Percentiles rank a stretch among this genome's conserved stretches.
phyloP scores from a whole-genome alignment of 2,888 invertebrate species.

The Craniophora ligustri region DNA sequence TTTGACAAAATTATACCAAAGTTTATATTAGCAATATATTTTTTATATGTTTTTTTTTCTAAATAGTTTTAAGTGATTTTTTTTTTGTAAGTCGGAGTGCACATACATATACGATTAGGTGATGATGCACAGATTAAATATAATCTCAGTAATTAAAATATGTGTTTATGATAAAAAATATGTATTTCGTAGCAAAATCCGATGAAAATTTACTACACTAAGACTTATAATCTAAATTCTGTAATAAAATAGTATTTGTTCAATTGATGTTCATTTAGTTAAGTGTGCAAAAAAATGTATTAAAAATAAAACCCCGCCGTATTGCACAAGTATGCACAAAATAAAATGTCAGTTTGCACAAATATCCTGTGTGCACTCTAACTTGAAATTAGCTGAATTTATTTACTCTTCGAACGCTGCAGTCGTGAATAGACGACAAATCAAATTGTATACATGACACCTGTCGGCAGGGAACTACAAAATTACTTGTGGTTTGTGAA shows the following conservation, averaged over 20 bases:
- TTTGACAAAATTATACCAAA: slow-evolving; percentile 40
- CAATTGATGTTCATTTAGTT: background rate
- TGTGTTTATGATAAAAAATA: background rate
- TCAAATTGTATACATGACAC: too few relatives aligned
- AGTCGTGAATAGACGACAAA: too few relatives aligned
- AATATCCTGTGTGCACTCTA: slow-evolving; percentile 22
- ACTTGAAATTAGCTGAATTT: slow-evolving; percentile 33
- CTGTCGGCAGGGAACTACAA: too few relatives aligned
- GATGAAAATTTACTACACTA: too few relatives aligned
- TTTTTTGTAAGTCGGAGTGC: slow-evolving; percentile 27
- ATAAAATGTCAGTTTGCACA: slow-evolving; percentile 16
- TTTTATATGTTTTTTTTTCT: slow-evolving; percentile 18
- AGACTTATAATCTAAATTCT: too few relatives aligned
- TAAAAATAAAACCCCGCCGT: background rate
- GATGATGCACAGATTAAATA: slow-evolving; percentile 1
- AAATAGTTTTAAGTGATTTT: slow-evolving; percentile 18
- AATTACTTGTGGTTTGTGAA: too few relatives aligned
- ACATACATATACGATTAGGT: slow-evolving; percentile 13
- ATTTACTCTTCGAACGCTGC: too few relatives aligned
- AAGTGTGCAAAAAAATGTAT: background rate
- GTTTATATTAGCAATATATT: slow-evolving; percentile 38
- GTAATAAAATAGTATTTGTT: too few relatives aligned
- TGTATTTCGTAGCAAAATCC: too few relatives aligned
- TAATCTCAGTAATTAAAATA: slow-evolving; percentile 4
- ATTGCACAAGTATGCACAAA: slow-evolving; percentile 18